Evolutionary conservation across 1,140 invertebrate genomes (phyloP).

Genomic region (Mizuhopecten yessoensis): DNA sequence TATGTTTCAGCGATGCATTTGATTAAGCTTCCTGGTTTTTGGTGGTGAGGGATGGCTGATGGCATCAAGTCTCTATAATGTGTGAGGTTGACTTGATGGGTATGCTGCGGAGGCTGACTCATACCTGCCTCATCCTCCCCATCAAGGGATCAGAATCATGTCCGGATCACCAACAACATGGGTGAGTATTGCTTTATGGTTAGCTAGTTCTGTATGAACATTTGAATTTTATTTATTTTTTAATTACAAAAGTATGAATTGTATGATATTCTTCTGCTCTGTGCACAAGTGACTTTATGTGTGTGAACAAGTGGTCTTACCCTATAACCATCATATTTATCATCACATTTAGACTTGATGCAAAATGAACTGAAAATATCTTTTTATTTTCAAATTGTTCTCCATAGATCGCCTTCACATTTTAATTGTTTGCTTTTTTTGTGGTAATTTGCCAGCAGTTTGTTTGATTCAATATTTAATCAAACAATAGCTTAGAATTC

Average conservation of each 20-base stretch:
- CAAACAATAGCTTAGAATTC: no score
- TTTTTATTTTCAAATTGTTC: no score
- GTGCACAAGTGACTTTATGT: neutral
- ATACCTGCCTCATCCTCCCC: conserved; percentile 11
- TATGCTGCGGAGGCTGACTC: neutral
- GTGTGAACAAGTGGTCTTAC: neutral
- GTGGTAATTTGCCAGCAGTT: no score
- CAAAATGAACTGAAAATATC: no score
- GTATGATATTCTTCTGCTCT: neutral
- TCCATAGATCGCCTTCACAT: no score
- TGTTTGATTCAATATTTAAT: no score
- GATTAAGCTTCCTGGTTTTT: conserved; percentile 38
- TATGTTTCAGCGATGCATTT: conserved; percentile 38
- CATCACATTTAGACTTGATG: no score
- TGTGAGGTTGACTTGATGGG: conserved; percentile 27
- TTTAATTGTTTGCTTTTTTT: no score
- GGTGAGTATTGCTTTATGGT: neutral
- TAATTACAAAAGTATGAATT: neutral
- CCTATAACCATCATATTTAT: neutral
- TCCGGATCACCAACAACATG: neutral
- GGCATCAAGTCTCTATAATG: conserved; percentile 37
- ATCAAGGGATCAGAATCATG: neutral
- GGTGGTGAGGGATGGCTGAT: neutral
- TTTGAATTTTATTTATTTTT: neutral
- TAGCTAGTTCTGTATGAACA: neutral